phyloP scores from a whole-genome alignment of 2,113 vertebrate species.

The Rhadina sibilatrix region DNA sequence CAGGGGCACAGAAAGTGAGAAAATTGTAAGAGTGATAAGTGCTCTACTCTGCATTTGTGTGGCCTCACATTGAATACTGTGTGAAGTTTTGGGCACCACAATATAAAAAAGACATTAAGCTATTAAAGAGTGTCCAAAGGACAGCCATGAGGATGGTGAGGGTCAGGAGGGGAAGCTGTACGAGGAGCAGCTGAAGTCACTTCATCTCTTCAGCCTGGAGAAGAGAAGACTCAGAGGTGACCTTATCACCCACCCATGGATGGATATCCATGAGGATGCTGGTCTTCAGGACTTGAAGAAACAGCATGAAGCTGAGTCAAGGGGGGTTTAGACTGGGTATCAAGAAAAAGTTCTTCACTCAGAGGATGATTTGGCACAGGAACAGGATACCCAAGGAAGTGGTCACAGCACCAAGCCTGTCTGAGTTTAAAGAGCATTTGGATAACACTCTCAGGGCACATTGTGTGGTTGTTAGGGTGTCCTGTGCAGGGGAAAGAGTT shows the following conservation, averaged over 20 bases:
- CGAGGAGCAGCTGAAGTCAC: neutral
- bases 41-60: rapidly evolving
- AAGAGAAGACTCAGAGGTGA: neutral
- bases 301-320: neutral
- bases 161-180: rapidly evolving
- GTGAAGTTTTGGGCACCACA: neutral
- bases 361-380: neutral
- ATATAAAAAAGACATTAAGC: neutral
- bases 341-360: neutral
- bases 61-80: neutral
- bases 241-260: neutral
- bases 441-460: neutral
- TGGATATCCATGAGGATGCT: no score
- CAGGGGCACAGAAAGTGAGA: neutral
- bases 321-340: neutral
- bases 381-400: neutral
- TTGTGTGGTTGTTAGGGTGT: neutral
- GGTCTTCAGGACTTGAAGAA: neutral
- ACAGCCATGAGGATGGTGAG: neutral
- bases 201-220: neutral
- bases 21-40: neutral
- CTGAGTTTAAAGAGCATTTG: neutral
- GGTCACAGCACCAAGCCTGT: neutral
- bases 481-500: neutral
- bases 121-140: neutral